Base-by-base conservation (phyloP, 1,140 invertebrate genomes). In the Vanessa atalanta region DNA sequence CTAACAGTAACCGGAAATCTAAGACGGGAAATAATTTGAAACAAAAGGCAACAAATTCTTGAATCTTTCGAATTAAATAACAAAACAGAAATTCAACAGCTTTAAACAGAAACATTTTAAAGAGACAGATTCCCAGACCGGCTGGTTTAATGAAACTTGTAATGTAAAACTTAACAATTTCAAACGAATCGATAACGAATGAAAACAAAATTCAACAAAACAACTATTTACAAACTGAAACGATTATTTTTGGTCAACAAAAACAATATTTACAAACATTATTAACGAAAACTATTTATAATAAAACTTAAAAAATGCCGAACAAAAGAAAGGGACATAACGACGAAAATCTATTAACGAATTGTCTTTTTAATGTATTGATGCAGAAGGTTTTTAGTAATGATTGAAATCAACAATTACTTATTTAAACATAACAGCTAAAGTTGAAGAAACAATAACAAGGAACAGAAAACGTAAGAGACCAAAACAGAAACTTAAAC, bases 31-130 rank as follows among this genome's bases (percentile, higher is more conserved):
- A 37, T 73, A 26, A 37, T 63, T 50, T 61, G 12, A 71, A 67
- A 64, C 57, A 48, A 57, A 65, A 69, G 48, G 14, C 14, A 15
- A 37, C 57, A 14, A 37, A 72, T 65, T 43, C 13, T 60, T 57
- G 31, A 70, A 72, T 37, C 9, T 51, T 60, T 47, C 20, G 66
- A 73, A 55, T 50, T 73, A 20, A 55, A 48, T 68, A 78, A 66
- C 64, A 74, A 85, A 86, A 86, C 79, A 71, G 75, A 85, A 84
- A 87, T 66, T 84, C 76, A 87, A 85, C 75, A 57, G 57, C 68
- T 69, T 64, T 75, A 26, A 75, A 81, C 79, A 72, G 65, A 65
- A 79, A 75, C 65, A 64, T 63, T 60, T 72, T 70, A 66, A 51
- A 70, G 23, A 5, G 65, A 72, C 57, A n/a, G 31, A 61, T 31